A percentile compares a stretch with the other conserved stretches of the same genome.
phyloP scores from a whole-genome alignment of 1,140 invertebrate species.

The Agraylea sexmaculata region DNA sequence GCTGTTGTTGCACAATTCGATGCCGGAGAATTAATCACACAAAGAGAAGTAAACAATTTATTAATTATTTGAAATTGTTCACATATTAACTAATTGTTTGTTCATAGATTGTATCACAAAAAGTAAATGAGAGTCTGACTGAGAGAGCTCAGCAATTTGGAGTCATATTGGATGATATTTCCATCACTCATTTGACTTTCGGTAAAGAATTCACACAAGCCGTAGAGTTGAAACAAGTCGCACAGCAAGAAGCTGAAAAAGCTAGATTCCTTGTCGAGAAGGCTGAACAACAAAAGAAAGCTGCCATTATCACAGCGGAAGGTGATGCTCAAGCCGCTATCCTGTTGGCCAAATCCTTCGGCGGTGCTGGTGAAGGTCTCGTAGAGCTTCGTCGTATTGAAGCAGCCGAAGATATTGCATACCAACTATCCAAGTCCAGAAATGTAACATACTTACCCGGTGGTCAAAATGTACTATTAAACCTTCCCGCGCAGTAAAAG shows the following conservation, averaged over 20 bases:
- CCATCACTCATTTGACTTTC: constrained; percentile 96
- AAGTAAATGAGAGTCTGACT: constrained; percentile 86
- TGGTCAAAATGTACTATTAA: constrained; percentile 87
- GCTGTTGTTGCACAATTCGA: constrained; percentile 99
- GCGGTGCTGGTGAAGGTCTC: constrained; percentile 84
- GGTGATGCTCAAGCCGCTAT: constrained; percentile 91
- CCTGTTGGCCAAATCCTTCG: constrained; percentile 86
- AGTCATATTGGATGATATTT: constrained; percentile 96
- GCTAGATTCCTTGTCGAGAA: constrained; percentile 98
- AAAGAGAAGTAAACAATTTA: constrained; percentile 62
- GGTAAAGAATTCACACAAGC: constrained; percentile 97
- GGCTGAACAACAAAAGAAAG: constrained; percentile 96
- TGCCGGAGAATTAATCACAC: constrained; percentile 97
- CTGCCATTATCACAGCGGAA: constrained; percentile 92
- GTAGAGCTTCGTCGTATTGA: constrained; percentile 96
- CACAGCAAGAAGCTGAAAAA: constrained; percentile 98
- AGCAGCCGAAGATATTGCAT: constrained; percentile 98
- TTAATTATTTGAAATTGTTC: background rate
- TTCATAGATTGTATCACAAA: constrained; percentile 76
- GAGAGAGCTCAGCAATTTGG: constrained; percentile 92
- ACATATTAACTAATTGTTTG: constrained; percentile 3
- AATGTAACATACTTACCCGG: constrained; percentile 92
- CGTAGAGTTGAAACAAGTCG: constrained; percentile 99
- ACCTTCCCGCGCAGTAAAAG: constrained; percentile 53
- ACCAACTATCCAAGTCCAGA: constrained; percentile 84